Base-by-base conservation (phyloP, 1,140 invertebrate genomes). In the Ericerus pela region DNA sequence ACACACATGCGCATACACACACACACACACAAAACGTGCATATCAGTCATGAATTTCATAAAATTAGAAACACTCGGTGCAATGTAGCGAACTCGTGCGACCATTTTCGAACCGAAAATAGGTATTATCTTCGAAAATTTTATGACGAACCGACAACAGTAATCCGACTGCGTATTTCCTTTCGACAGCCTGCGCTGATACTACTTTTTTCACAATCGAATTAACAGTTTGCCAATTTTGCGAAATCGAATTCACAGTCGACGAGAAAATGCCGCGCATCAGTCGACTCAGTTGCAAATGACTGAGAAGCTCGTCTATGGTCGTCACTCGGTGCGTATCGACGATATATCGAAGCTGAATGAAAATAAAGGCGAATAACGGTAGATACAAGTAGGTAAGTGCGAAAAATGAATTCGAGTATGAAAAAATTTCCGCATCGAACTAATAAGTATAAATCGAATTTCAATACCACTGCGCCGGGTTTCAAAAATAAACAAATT, bases 301-400 rank as follows among this genome's bases (percentile, higher is more conserved):
- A 14, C 29, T 16, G 20, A 58, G 18, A 18, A 58, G 27, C 11
- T 52, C 53, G 47, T 47, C 27, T 8, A 55, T 20, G 3, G 54
- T 55, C 1, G 27, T 51, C 16, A 55, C 53, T 8, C 16, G 24
- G 20, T 58, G 41, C 26, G 14, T 51, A 11, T 58, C 52, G 12
- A 58, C 38, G 24, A 58, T 58, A 18, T 41, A 58, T 18, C 54
- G 51, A 2, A 58, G 57, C 57, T 58, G 22, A n/a, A n/a, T 47
- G 41, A 47, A 47, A 18, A 47, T 47, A 47, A 47, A n/a, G n/a
- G n/a, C n/a, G n/a, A n/a, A n/a, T n/a, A n/a, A n/a, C n/a, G n/a
- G n/a, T n/a, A n/a, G n/a, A n/a, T n/a, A n/a, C n/a, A n/a, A n/a
- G n/a, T n/a, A n/a, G n/a, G n/a, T n/a, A n/a, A n/a, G n/a, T n/a